Evolutionary conservation across 2,113 vertebrate genomes (phyloP).

Genomic region (Puma concolor): DNA sequence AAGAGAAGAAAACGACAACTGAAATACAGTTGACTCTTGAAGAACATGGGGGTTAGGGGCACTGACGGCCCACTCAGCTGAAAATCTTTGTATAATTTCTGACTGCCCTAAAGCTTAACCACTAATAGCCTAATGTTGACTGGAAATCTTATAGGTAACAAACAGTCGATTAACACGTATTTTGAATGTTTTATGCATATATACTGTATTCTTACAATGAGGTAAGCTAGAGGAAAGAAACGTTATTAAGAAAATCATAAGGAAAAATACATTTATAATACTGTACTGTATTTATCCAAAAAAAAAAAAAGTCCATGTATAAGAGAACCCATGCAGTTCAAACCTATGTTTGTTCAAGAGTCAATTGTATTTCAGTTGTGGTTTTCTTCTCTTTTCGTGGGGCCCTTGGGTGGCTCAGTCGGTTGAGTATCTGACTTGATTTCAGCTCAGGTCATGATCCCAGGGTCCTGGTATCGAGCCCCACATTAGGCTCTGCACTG

Average conservation of each 20-base stretch:
- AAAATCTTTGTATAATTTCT: background rate
- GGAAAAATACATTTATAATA: no score
- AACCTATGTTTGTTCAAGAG: no score
- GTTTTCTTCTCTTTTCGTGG: background rate
- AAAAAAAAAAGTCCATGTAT: no score
- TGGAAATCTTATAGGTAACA: background rate
- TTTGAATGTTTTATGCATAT: background rate
- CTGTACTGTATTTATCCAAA: no score
- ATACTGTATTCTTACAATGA: background rate
- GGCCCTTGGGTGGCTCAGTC: background rate
- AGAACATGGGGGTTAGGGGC: background rate
- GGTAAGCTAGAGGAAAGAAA: background rate
- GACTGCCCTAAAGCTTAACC: background rate
- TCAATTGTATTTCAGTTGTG: no score
- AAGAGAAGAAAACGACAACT: constrained; percentile 25
- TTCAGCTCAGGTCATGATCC: background rate
- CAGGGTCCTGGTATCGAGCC: background rate
- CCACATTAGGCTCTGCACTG: background rate
- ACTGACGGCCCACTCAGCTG: background rate
- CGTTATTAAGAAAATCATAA: background rate
- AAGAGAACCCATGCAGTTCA: no score
- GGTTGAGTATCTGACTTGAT: background rate
- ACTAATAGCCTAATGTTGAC: background rate
- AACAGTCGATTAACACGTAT: background rate
- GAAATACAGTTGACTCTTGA: background rate